phyloP scores from a whole-genome alignment of 2,113 vertebrate genomes.

The Alethe castanea region DNA sequence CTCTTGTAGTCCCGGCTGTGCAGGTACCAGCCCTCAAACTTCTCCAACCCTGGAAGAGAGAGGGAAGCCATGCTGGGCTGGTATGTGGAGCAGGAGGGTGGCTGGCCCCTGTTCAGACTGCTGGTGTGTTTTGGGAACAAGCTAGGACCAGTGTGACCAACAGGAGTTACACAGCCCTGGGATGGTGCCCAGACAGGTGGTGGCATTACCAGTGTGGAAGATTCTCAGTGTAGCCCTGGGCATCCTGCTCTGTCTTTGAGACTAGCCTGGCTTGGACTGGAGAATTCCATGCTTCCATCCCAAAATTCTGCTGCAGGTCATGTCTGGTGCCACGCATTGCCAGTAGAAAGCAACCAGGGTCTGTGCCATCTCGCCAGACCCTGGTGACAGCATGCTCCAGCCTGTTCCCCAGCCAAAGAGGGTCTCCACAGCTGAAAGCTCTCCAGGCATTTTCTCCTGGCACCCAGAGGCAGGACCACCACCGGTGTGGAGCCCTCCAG shows the following conservation, averaged over 20 bases:
- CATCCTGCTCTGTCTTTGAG: not conserved
- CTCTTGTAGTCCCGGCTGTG: slow-evolving; percentile 84
- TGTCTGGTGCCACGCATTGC: fast-evolving
- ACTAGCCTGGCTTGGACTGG: not conserved
- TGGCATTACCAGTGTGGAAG: not conserved
- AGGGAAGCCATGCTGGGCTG: not conserved
- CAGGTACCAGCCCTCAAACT: slow-evolving; percentile 74
- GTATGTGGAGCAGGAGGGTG: not conserved
- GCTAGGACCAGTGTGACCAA: not conserved
- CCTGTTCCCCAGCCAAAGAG: not conserved
- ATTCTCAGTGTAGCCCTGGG: not conserved
- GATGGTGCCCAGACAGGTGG: not conserved
- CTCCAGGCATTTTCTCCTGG: not conserved
- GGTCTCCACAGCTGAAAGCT: not conserved
- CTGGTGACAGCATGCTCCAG: not conserved
- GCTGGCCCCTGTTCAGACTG: not conserved
- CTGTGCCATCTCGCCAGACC: fast-evolving
- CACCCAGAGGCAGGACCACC: not conserved
- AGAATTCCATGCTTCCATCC: not conserved
- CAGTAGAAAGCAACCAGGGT: not conserved
- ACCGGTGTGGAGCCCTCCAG: not conserved
- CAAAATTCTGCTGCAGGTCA: not conserved
- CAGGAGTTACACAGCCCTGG: not conserved
- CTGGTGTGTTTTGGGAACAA: not conserved
- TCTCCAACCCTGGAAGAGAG: slow-evolving; percentile 75